Percentiles rank a stretch among this genome's conserved stretches.
phyloP scores from a whole-genome alignment of 1,140 invertebrate genomes.

The Drosophila tropicalis region DNA sequence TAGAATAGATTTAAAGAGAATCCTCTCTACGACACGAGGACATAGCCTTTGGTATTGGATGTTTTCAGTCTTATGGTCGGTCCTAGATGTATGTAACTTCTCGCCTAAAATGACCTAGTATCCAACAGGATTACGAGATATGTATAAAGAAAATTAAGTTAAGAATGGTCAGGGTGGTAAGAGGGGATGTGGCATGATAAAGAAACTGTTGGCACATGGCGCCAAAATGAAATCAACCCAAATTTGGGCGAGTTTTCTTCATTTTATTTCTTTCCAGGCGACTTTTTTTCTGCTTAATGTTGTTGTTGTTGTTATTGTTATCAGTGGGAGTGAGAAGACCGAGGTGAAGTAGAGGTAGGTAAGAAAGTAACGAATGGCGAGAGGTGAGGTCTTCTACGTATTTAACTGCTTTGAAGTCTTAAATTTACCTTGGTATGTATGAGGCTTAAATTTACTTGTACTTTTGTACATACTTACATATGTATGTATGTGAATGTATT shows the following conservation, averaged over 20 bases:
- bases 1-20: no score
- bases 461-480: slow-evolving; percentile 23
- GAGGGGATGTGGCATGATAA: no score
- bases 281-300: slow-evolving; percentile 30
- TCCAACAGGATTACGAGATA: background rate
- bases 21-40: no score
- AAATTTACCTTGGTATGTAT: slow-evolving; percentile 51
- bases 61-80: no score
- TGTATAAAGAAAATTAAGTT: slow-evolving; percentile 5
- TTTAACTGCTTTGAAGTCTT: slow-evolving; percentile 60
- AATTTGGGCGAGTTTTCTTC: slow-evolving; percentile 16
- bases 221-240: slow-evolving; percentile 33
- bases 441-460: slow-evolving; percentile 1
- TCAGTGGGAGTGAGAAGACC: slow-evolving; percentile 11
- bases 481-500: slow-evolving; percentile 32
- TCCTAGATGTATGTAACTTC: no score
- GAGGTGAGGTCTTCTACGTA: slow-evolving; percentile 19
- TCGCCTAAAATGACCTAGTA: background rate
- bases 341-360: background rate
- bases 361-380: background rate
- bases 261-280: slow-evolving; percentile 10
- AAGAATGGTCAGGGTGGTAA: no score
- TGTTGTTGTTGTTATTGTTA: slow-evolving; percentile 22
- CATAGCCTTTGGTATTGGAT: no score
- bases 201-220: slow-evolving; percentile 60